Conservation (phyloP, 1,140 invertebrate genomes). For the Patella vulgata region DNA sequence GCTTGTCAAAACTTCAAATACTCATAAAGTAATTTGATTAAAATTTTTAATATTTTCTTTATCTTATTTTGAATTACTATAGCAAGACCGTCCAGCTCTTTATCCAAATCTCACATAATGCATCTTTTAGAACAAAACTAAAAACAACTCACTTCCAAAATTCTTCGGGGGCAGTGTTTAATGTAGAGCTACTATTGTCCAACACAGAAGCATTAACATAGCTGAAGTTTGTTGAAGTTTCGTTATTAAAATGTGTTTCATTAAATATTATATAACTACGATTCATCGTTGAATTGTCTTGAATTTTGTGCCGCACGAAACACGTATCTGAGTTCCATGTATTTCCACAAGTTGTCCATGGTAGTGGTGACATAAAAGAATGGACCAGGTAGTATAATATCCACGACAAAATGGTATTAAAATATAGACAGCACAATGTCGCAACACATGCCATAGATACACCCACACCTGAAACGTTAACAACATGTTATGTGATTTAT, state of each 20-base stretch:
- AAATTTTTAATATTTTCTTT: too few species aligned
- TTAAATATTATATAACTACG: too few species aligned
- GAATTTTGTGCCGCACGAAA: neutral
- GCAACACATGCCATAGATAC: slow-evolving; percentile 94
- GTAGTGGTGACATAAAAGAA: slow-evolving; percentile 72
- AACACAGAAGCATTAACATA: neutral
- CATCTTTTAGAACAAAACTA: too few species aligned
- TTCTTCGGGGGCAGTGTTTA: neutral
- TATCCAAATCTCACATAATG: too few species aligned
- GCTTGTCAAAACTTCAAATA: too few species aligned
- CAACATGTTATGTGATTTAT: neutral
- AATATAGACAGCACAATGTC: slow-evolving; percentile 95
- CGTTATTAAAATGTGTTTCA: too few species aligned
- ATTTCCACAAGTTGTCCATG: slow-evolving; percentile 91
- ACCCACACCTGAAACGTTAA: slow-evolving; percentile 80
- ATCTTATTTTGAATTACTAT: too few species aligned
- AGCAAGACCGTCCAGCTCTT: too few species aligned
- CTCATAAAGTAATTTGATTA: too few species aligned
- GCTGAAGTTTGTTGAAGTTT: neutral
- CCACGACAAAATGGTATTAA: slow-evolving; percentile 96
- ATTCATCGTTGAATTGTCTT: too few species aligned
- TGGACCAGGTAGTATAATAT: slow-evolving; percentile 86
- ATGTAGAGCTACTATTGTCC: neutral
- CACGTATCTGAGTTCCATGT: slow-evolving; percentile 83
- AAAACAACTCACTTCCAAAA: slow-evolving; percentile 3